Base-by-base conservation (phyloP, 2,113 vertebrate genomes). In the Phrynocephalus versicolor region DNA sequence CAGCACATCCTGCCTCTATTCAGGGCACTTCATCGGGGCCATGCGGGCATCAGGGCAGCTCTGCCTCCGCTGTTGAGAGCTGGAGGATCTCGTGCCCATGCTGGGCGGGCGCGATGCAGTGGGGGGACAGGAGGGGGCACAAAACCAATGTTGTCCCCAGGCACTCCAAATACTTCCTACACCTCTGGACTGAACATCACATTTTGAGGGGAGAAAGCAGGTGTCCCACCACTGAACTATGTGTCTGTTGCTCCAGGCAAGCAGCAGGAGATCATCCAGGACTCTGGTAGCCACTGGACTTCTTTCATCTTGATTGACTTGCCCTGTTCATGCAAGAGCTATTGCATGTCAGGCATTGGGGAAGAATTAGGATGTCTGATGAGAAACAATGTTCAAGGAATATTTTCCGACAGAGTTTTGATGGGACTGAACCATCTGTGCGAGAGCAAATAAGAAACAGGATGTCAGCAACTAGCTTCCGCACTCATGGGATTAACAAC, bases 391-490 rank as follows among this genome's bases (percentile, higher is more conserved):
- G n/a, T n/a, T n/a, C n/a, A n/a, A n/a, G n/a, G n/a, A n/a, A n/a
- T n/a, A n/a, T n/a, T n/a, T n/a, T n/a, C n/a, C n/a, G n/a, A 85
- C 86, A 86, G 79, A 79, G 74, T n/a, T 86, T 88, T 62, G 65
- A 77, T 2, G 2, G 23, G 86, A 41, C 90, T 91, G 93, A 92
- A 86, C 92, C 82, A 78, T 58, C 85, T 89, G 60, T 88, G 83
- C 89, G 88, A 95, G 67, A 87, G 55, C 79, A 3, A 25, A 91
- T 90, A 94, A 90, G n/a, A n/a, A n/a, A n/a, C n/a, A n/a, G n/a
- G n/a, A n/a, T n/a, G n/a, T n/a, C 16, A 88, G 19, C 25, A 81
- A 55, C 30, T 85, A 58, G 55, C 64, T 87, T 88, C 77, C 81
- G 30, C 76, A 88, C 72, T 91, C 87, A 89, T 30, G 71, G 85